Evolutionary conservation across 2,797 vertebrate species (phyloP).

Genomic region (Lacerta bilineata): DNA sequence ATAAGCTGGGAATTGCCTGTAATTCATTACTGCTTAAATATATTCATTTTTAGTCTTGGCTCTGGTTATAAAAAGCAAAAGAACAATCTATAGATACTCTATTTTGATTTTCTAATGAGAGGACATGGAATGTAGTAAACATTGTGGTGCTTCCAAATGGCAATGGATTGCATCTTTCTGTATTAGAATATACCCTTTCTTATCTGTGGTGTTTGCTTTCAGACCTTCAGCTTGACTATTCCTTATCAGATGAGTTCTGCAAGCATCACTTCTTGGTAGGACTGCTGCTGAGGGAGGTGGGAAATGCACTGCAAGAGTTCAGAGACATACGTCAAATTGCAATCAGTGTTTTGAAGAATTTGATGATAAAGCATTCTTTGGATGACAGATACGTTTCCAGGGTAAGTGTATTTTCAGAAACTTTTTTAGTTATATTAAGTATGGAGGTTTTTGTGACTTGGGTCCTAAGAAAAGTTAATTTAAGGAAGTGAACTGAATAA

Average conservation of each 20-base stretch:
- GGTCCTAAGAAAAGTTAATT: background rate
- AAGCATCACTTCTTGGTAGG: constrained; percentile 97
- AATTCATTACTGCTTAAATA: too few species aligned
- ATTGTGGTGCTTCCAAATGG: background rate
- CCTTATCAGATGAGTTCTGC: constrained; percentile 96
- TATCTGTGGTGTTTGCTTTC: constrained; percentile 55
- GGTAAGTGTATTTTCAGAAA: constrained; percentile 79
- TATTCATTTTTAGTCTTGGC: background rate
- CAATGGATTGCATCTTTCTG: background rate
- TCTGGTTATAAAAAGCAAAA: background rate
- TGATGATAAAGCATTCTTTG: constrained; percentile 97
- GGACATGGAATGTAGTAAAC: too few species aligned
- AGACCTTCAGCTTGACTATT: constrained; percentile 97
- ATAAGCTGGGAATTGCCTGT: too few species aligned
- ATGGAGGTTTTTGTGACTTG: background rate
- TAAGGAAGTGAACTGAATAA: background rate
- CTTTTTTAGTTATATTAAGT: background rate
- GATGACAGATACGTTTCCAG: constrained; percentile 93
- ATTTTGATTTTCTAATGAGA: background rate
- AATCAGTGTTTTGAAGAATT: constrained; percentile 92
- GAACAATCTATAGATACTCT: background rate
- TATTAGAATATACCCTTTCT: constrained; percentile 15
- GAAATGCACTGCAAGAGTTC: constrained; percentile 92
- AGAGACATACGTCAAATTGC: constrained; percentile 92
- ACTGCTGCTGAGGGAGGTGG: constrained; percentile 92